Base-by-base conservation (phyloP, 2,797 vertebrate genomes). In the Rhinogobio ventralis region DNA sequence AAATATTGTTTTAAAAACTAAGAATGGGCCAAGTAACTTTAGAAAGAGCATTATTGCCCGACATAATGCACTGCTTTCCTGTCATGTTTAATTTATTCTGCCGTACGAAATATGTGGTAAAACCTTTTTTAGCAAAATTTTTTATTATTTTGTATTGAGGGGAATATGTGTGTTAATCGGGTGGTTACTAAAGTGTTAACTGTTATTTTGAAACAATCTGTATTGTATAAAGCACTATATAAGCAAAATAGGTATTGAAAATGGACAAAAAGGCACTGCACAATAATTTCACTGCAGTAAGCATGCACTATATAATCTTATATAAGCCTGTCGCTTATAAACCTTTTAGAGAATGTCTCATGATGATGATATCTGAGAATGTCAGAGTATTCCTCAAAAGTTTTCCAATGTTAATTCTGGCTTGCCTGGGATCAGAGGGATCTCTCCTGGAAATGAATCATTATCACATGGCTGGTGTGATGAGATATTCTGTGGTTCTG, bases 381-480 rank as follows among this genome's bases (percentile, higher is more conserved):
- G 19, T 11, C 49, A 23, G 72, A 74, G 73, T 75, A 36, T 75
- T 75, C 36, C 11, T 55, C 19, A 14, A 36, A 55, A 36, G 11
- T 55, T 75, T 75, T 53, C 72, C 49, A 55, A 15, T 75, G 28
- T 75, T 75, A 55, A 75, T 36, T n/a, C 73, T 75, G 73, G 73
- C 73, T 75, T 55, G 49, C 30, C 28, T 55, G 73, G 73, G 30
- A 75, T 75, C 73, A 36, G 30, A 75, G 30, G 73, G 51, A 75
- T 64, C 76, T 79, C 85, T 85, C 81, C 79, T 85, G 83, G 67
- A 81, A 62, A 85, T 86, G 88, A 90, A 91, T 92, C 84, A 88
- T 85, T 74, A 88, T 92, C 92, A 94, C 92, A 92, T 92, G 91
- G 75, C 77, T 74, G 72, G 72, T 86, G 88, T 83, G 89, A 88